Conservation (phyloP, 2,113 vertebrate genomes). For the Brevimyrus niger region DNA sequence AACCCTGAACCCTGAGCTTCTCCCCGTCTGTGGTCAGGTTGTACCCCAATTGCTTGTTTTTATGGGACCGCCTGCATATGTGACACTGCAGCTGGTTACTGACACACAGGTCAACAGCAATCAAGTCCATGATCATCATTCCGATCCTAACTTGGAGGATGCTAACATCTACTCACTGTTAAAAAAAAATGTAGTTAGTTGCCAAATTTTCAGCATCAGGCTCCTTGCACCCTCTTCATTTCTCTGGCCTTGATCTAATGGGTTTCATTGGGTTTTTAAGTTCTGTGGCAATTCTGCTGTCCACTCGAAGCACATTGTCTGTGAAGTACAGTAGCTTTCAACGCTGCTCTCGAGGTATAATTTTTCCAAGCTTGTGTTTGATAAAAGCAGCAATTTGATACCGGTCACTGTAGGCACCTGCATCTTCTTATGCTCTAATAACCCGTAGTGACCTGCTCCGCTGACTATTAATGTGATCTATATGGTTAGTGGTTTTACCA, state of each 20-base stretch:
- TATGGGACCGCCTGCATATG: neutral
- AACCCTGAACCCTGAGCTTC: neutral
- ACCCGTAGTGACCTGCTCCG: neutral
- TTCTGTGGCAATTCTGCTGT: neutral
- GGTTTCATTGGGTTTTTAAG: neutral
- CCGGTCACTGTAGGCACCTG: neutral
- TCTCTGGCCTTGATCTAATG: neutral
- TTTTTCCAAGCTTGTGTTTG: neutral
- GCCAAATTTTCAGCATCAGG: neutral
- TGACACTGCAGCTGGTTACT: neutral
- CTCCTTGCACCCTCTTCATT: neutral
- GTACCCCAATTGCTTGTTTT: neutral
- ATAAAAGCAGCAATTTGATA: neutral
- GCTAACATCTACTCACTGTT: neutral
- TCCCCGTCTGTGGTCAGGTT: neutral
- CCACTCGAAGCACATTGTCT: neutral
- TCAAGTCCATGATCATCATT: neutral
- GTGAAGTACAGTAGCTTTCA: neutral
- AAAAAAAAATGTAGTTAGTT: neutral
- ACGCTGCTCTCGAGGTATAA: neutral
- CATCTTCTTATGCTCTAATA: neutral
- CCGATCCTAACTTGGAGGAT: neutral
- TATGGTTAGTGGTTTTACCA: neutral
- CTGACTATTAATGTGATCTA: neutral
- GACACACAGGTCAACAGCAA: neutral